Evolutionary conservation across 2,113 vertebrate genomes (phyloP).

Genomic region (Chionis minor): DNA sequence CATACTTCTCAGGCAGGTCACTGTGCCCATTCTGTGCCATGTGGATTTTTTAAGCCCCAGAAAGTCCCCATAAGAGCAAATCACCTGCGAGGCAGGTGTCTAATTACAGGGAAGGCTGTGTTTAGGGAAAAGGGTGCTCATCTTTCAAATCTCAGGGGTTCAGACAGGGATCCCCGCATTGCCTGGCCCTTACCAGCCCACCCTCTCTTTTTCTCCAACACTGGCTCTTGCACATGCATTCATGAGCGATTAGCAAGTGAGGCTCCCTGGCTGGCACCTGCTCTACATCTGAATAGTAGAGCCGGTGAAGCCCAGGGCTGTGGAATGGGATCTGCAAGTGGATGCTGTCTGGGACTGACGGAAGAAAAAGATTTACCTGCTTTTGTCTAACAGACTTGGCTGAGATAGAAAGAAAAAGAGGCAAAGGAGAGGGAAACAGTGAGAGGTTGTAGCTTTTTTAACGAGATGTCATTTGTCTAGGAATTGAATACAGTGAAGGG

Average conservation of each 20-base stretch:
- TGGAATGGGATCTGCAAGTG: slow-evolving; percentile 55
- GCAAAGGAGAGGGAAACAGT: background rate
- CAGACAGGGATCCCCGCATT: background rate
- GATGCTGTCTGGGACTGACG: slow-evolving; percentile 41
- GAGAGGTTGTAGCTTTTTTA: background rate
- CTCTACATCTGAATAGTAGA: slow-evolving; percentile 59
- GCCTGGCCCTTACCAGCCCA: background rate
- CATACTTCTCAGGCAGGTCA: background rate
- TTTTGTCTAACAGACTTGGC: slow-evolving; percentile 21
- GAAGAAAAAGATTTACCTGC: slow-evolving; percentile 61
- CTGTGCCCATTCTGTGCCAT: background rate
- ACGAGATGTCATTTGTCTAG: background rate
- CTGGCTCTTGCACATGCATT: slow-evolving; percentile 10
- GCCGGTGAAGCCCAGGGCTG: background rate
- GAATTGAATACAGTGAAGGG: background rate
- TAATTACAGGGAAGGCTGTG: background rate
- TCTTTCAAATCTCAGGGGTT: background rate
- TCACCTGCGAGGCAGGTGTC: background rate
- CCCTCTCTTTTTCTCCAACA: background rate
- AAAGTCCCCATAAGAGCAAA: background rate
- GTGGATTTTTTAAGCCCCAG: background rate
- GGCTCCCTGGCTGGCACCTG: slow-evolving; percentile 28
- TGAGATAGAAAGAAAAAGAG: background rate
- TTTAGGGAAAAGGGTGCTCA: background rate
- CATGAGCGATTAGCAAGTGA: slow-evolving; percentile 40